These are phyloP conservation scores for Troilus luridus DNA, from an alignment of 2,888 invertebrate genomes.

Conservation along the genomic window DNA sequence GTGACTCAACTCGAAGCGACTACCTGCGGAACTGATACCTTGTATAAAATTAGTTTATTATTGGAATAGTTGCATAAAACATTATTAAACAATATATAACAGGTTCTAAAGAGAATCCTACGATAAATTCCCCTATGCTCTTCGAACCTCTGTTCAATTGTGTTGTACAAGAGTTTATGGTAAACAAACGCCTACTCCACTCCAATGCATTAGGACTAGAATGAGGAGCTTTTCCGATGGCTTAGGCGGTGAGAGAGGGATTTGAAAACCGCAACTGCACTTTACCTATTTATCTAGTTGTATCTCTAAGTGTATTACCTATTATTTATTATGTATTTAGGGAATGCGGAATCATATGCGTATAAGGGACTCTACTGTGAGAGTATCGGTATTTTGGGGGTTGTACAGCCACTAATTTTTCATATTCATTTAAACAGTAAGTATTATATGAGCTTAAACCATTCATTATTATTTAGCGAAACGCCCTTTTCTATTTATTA, in stretches of 20 bases:
- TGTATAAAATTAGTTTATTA: too few species aligned
- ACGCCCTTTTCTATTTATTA: too few species aligned
- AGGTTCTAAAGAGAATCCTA: not conserved
- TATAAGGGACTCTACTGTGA: not conserved
- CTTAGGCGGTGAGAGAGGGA: not conserved
- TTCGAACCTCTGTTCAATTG: not conserved
- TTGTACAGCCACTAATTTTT: not conserved
- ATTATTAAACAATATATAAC: too few species aligned
- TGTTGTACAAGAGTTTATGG: conserved; percentile 11
- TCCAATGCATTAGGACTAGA: not conserved
- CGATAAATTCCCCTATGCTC: not conserved
- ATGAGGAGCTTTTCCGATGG: not conserved
- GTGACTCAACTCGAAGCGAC: too few species aligned
- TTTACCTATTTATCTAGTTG: not conserved
- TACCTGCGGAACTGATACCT: too few species aligned
- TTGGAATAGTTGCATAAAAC: too few species aligned
- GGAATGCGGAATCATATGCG: not conserved
- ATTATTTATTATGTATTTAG: not conserved
- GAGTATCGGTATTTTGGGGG: not conserved
- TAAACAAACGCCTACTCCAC: conserved; percentile 16
- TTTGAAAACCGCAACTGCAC: not conserved
- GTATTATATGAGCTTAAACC: not conserved
- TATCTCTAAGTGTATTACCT: not conserved
- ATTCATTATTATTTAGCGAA: too few species aligned
- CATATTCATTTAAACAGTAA: not conserved